Base-by-base conservation (phyloP, 2,113 vertebrate genomes). In the Mustelus asterias region DNA sequence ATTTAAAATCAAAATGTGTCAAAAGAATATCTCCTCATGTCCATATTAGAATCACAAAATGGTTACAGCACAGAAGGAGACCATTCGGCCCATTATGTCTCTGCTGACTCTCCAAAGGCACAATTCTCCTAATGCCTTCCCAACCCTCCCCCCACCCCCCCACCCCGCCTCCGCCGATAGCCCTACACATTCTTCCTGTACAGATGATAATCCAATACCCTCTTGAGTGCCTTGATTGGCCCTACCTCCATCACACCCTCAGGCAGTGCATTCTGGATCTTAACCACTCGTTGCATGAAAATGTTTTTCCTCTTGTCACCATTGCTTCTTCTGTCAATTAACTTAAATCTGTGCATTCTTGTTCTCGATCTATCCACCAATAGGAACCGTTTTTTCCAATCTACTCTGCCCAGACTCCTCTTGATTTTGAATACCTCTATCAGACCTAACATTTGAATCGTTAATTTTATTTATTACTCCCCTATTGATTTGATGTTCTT, bases 1-100 rank as follows among this genome's bases (percentile, higher is more conserved):
- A 92, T 93, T 93, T 93, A 65, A 93, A 67, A 93, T 65, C 89
- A 65, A 93, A 93, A 67, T 65, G 63, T 65, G 63, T 93, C 63
- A 93, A 93, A 93, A 18, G 29, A 67, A 37, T 65, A 22, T 65
- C 89, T 65, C 60, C 89, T 93, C 60, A n/a, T 37, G n/a, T 37
- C 89, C 29, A 93, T 37, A 65, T 93, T 67, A 67, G 60, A n/a
- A 11, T 90, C 54, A 33, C 72, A 76, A 8, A 76, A 76, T 10
- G 29, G 72, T n/a, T 13, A 76, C 29, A n/a, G 9, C 10, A 76
- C 29, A 76, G 72, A 76, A 11, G 29, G 72, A 10, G 72, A 10
- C 72, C 29, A 76, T 76, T 76, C 33, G 11, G 72, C 9, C 29
- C 8, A 13, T 76, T 10, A 11, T 76, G 72, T 76, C 9, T 76